Conservation (phyloP, 2,113 vertebrate genomes). For the Callocephalon fimbriatum region DNA sequence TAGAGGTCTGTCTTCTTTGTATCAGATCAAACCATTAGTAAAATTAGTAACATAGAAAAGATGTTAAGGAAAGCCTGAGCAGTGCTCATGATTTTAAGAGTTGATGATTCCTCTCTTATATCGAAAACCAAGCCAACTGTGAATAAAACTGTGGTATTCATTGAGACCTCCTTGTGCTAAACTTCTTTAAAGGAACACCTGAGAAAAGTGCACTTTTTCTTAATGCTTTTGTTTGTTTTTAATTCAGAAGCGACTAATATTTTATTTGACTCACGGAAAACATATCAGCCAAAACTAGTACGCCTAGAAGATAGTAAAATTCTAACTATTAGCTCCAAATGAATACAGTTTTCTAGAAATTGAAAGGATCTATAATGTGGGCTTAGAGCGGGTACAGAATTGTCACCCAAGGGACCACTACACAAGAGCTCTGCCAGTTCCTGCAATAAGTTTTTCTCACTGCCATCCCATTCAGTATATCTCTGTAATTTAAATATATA, state of each 20-base stretch:
- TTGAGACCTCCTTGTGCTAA: neutral
- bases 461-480: neutral
- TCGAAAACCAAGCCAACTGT: neutral
- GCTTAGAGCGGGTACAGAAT: neutral
- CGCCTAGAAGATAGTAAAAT: neutral
- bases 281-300: fast-evolving
- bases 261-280: neutral
- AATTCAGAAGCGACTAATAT: neutral
- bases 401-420: neutral
- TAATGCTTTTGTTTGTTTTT: neutral
- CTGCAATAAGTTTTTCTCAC: neutral
- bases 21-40: neutral
- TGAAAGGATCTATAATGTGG: neutral
- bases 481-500: neutral
- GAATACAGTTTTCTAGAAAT: neutral
- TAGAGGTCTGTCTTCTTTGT: neutral
- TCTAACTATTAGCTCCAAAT: neutral
- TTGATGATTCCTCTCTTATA: neutral
- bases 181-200: neutral
- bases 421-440: neutral
- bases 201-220: neutral
- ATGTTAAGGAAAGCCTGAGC: neutral
- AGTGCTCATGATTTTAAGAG: neutral
- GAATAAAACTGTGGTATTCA: neutral
- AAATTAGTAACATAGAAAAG: neutral